Base-by-base conservation (phyloP, 2,888 invertebrate genomes). In the Drosophila longiperda region DNA sequence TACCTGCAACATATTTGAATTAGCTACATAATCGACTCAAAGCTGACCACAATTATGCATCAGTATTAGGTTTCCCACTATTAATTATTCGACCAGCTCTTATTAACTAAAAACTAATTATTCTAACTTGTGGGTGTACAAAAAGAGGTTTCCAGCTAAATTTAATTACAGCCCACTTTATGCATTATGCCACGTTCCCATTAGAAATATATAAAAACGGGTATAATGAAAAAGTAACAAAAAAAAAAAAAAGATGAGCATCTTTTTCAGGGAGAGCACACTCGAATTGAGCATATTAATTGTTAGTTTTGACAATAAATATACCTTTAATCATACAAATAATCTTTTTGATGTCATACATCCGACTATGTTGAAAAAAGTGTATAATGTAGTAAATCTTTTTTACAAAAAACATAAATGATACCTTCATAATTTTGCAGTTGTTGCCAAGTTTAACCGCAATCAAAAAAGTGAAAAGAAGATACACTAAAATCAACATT, bases 361-460 rank as follows among this genome's bases (percentile, higher is more conserved):
- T 2, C 8, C 1, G 23, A 45, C 15, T 15, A 23, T 4, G 45
- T 23, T 12, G 9, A 33, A 40, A 2, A 23, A 15, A 23, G 15
- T 23, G 8, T 2, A 45, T 8, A 8, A 45, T 7, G 15, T 45
- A 15, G 12, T 15, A 7, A 45, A 23, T 20, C 3, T 12, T 3
- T 12, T 7, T 1, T 12, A 42, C 6, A 42, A 2, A 45, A 45
- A 20, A 12, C 7, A 34, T 8, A 40, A n/a, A 20, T 34, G 36
- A 20, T 8, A 34, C 3, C 17, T 42, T 33, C 26, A 33, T 34
- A 20, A 42, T 36, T 29, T 57, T 29, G 23, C n/a, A 8, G 11
- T 38, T 65, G 76, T 77, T 77, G 73, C 68, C 77, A 68, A 59
- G 73, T 55, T 52, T 59, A 12, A n/a, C 23, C 15, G 45, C 8